phyloP scores from a whole-genome alignment of 35 echinoderm and acorn worm genomes.

The Ptychodera flava region DNA sequence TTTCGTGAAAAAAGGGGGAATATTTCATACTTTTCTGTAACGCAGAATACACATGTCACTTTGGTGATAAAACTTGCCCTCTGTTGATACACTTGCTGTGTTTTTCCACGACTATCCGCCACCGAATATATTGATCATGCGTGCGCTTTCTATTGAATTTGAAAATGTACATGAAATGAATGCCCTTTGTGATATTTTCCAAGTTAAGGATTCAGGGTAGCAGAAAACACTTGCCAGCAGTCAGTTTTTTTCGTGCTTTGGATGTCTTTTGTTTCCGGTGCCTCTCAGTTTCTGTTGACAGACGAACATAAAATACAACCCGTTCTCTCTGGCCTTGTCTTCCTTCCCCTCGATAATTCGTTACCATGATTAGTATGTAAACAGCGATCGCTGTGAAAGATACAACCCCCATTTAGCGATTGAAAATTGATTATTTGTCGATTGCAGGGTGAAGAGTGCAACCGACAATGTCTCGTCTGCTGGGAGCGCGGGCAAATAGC shows the following conservation, averaged over 20 bases:
- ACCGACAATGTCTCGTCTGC: not conserved
- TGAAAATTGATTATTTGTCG: constrained; percentile 2
- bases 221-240: too few species aligned
- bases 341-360: not conserved
- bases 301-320: not conserved
- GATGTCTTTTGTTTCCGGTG: not conserved
- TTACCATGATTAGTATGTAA: not conserved
- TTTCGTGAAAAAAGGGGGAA: too few species aligned
- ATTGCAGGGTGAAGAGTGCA: not conserved
- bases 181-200: too few species aligned
- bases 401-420: not conserved
- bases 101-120: too few species aligned
- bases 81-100: too few species aligned
- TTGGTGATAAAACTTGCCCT: too few species aligned
- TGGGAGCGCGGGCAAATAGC: not conserved
- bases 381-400: not conserved
- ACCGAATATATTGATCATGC: too few species aligned
- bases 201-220: too few species aligned
- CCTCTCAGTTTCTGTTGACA: not conserved
- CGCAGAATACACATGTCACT: too few species aligned
- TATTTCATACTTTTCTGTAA: too few species aligned
- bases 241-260: not conserved
- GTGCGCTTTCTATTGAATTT: too few species aligned
- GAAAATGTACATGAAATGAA: too few species aligned
- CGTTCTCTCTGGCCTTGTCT: not conserved